phyloP scores from a whole-genome alignment of 2,888 invertebrate genomes.

The Phanerotoma sp. region DNA sequence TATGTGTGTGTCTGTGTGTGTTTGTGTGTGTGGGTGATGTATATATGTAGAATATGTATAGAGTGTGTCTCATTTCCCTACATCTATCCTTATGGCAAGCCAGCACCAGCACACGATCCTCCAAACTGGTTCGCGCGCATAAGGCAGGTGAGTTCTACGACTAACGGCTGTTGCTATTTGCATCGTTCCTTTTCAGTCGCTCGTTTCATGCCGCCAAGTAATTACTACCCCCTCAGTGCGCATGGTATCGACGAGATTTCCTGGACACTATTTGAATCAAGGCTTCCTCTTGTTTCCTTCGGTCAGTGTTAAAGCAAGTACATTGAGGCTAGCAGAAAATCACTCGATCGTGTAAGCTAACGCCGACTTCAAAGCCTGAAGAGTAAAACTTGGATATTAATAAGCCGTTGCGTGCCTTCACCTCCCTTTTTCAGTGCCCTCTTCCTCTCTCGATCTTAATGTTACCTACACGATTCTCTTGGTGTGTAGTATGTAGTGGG shows the following conservation, averaged over 20 bases:
- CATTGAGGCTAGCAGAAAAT: neutral
- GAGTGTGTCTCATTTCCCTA: constrained; percentile 17
- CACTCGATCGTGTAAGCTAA: neutral
- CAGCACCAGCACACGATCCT: constrained; percentile 9
- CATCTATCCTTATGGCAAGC: constrained; percentile 18
- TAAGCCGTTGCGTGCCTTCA: constrained; percentile 18
- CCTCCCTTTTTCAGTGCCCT: neutral
- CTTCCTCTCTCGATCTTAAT: constrained; percentile 18
- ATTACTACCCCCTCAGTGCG: constrained; percentile 17
- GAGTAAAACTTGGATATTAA: constrained; percentile 19
- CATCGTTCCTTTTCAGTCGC: constrained; percentile 32
- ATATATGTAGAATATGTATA: constrained; percentile 1
- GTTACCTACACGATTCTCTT: constrained; percentile 13
- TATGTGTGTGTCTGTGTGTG: no score
- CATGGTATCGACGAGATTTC: constrained; percentile 3
- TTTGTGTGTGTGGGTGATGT: no score
- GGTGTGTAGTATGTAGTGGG: constrained; percentile 4
- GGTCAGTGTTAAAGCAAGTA: no score
- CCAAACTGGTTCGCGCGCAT: constrained; percentile 23
- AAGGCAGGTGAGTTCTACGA: constrained; percentile 40
- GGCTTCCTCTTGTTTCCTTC: neutral
- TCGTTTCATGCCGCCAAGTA: constrained; percentile 6
- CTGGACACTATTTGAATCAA: neutral
- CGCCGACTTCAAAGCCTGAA: neutral
- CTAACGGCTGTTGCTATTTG: constrained; percentile 44